These are phyloP conservation scores for Nowickia ferox DNA, from an alignment of 2,888 invertebrate species.

Conservation along the genomic window DNA sequence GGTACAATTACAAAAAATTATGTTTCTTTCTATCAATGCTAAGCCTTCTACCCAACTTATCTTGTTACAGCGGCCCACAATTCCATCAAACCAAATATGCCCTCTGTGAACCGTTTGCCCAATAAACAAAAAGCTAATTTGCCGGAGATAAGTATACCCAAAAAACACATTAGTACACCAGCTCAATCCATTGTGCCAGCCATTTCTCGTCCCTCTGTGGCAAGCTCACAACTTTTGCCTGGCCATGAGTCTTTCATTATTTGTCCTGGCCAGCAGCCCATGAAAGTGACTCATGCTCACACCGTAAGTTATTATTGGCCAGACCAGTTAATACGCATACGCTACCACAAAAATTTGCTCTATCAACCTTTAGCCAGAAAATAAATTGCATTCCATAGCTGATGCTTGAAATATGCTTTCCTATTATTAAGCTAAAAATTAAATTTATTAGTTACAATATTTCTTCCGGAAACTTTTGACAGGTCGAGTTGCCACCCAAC, in stretches of 20 bases:
- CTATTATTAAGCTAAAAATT: not conserved
- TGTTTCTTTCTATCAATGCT: no score
- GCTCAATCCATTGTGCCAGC: conserved; percentile 20
- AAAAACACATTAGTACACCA: conserved; percentile 20
- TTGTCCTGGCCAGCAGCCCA: conserved; percentile 80
- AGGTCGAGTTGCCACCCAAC: conserved; percentile 81
- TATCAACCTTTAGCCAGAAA: conserved; percentile 39
- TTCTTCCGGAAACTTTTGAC: conserved; percentile 25
- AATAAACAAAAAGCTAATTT: not conserved
- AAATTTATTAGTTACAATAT: not conserved
- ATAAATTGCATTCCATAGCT: conserved; percentile 30
- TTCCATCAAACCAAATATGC: conserved; percentile 19
- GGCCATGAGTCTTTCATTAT: conserved; percentile 81
- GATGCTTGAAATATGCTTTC: conserved; percentile 10
- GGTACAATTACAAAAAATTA: conserved; percentile 79
- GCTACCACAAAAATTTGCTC: conserved; percentile 71
- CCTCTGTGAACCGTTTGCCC: conserved; percentile 34
- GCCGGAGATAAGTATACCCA: not conserved
- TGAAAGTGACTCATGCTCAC: conserved; percentile 80
- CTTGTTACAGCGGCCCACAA: conserved; percentile 60
- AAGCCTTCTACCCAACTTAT: not conserved
- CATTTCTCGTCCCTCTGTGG: conserved; percentile 56
- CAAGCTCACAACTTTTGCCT: conserved; percentile 70
- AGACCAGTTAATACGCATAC: conserved; percentile 73
- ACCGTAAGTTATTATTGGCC: conserved; percentile 81